A percentile compares a stretch with the other conserved stretches of the same genome.
Conservation (phyloP, 2,113 vertebrate species). For the Chaetodon trifascialis region DNA sequence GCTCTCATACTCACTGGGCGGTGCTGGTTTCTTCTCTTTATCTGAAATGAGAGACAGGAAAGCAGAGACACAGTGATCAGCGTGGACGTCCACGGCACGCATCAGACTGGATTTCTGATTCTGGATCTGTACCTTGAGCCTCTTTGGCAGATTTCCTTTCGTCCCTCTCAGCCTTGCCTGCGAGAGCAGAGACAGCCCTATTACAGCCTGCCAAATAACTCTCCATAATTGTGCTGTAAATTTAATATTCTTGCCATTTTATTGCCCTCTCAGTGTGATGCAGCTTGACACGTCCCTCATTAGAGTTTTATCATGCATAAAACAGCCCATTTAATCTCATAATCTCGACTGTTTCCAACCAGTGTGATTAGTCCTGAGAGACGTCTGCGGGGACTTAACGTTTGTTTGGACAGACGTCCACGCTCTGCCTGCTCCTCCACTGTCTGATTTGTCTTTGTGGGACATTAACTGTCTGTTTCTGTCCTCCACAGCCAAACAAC, state of each 20-base stretch:
- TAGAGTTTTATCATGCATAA: conserved; percentile 39
- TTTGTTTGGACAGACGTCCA: too few species aligned
- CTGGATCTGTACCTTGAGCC: conserved; percentile 58
- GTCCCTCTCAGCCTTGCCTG: conserved; percentile 62
- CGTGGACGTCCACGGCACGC: neutral
- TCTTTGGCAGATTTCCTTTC: conserved; percentile 64
- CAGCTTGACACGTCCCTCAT: conserved; percentile 51
- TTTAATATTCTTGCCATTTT: conserved; percentile 26
- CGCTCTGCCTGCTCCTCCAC: too few species aligned
- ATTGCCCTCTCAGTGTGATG: conserved; percentile 31
- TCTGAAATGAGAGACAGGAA: conserved; percentile 43
- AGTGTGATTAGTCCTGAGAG: conserved; percentile 21
- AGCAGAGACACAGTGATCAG: conserved; percentile 9
- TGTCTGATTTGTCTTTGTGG: too few species aligned
- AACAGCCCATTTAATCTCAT: conserved; percentile 43
- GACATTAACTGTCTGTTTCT: too few species aligned
- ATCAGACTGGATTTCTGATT: neutral
- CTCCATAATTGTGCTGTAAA: conserved; percentile 5
- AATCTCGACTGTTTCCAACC: conserved; percentile 35
- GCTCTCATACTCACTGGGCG: conserved; percentile 71
- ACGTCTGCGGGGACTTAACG: conserved; percentile 14
- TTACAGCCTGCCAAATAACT: conserved; percentile 35
- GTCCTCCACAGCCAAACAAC: neutral
- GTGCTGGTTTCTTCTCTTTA: conserved; percentile 58
- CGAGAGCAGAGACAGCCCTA: conserved; percentile 14